These are phyloP conservation scores for Rotaria sp. DNA, from an alignment of 2,888 invertebrate species.

Conservation along the genomic window DNA sequence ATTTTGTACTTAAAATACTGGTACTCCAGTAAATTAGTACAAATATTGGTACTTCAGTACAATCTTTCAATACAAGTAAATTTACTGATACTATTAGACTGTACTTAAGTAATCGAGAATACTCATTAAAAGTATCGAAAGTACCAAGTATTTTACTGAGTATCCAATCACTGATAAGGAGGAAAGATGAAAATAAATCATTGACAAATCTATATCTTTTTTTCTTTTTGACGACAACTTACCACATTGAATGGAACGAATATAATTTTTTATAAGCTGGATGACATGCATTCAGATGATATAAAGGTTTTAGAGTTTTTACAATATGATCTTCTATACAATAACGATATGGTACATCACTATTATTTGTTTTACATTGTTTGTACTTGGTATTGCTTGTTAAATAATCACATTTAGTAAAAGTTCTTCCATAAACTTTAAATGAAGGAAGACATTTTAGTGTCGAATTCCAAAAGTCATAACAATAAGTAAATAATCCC, in stretches of 20 bases:
- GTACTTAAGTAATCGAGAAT: too few relatives aligned
- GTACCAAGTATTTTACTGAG: too few relatives aligned
- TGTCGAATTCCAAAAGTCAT: neutral
- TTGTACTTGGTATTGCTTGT: neutral
- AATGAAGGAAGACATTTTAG: neutral
- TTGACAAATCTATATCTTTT: too few relatives aligned
- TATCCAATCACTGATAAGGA: too few relatives aligned
- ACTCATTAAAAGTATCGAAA: too few relatives aligned
- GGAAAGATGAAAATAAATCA: too few relatives aligned
- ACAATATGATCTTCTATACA: neutral
- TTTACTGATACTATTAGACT: too few relatives aligned
- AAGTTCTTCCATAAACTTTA: neutral
- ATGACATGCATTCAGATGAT: neutral
- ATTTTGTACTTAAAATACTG: too few relatives aligned
- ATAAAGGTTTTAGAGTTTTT: neutral
- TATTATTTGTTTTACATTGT: neutral
- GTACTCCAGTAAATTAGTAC: too few relatives aligned
- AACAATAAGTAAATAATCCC: slow-evolving; percentile 29
- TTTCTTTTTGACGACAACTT: neutral
- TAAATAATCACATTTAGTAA: neutral
- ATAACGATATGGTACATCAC: neutral
- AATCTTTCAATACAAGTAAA: too few relatives aligned
- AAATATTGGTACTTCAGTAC: too few relatives aligned
- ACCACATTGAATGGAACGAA: neutral
- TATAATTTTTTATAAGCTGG: neutral